Evolutionary conservation across 1,140 invertebrate genomes (phyloP).

Genomic region (Phenacoccus solenopsis): DNA sequence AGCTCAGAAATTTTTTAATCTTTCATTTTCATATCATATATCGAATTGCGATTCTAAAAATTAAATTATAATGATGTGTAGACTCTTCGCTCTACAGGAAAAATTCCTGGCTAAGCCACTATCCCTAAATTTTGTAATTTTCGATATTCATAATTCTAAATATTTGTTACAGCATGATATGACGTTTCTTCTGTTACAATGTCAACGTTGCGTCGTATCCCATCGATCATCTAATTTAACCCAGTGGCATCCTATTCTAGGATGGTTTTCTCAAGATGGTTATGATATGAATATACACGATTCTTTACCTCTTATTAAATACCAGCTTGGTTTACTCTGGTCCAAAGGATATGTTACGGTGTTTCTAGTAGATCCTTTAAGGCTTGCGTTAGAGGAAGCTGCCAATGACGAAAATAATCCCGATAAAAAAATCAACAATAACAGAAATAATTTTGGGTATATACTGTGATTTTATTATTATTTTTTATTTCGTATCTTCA

Average conservation of each 20-base stretch:
- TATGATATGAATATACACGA: slow-evolving; percentile 72
- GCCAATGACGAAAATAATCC: neutral
- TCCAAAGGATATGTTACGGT: slow-evolving; percentile 47
- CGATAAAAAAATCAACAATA: neutral
- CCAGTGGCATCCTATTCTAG: slow-evolving; percentile 93
- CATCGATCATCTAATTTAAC: slow-evolving; percentile 78
- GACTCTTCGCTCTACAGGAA: no score
- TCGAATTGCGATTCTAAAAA: no score
- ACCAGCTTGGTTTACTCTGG: slow-evolving; percentile 77
- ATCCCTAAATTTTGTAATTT: no score
- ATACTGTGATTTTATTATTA: no score
- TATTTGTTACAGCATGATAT: slow-evolving; percentile 59
- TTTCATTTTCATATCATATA: no score
- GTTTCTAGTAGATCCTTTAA: slow-evolving; percentile 36
- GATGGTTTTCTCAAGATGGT: slow-evolving; percentile 80
- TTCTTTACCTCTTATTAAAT: slow-evolving; percentile 62
- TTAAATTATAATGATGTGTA: no score
- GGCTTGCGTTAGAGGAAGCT: slow-evolving; percentile 38
- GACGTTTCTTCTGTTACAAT: slow-evolving; percentile 64
- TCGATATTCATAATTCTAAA: no score
- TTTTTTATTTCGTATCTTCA: no score
- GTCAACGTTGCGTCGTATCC: slow-evolving; percentile 73
- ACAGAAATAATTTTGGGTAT: neutral
- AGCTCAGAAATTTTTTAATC: no score
- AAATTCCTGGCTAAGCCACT: no score